Percentiles rank a stretch among this genome's conserved stretches.
Evolutionary conservation across 2,888 invertebrate genomes (phyloP).

Genomic region (Lasioglossum zephyrum): DNA sequence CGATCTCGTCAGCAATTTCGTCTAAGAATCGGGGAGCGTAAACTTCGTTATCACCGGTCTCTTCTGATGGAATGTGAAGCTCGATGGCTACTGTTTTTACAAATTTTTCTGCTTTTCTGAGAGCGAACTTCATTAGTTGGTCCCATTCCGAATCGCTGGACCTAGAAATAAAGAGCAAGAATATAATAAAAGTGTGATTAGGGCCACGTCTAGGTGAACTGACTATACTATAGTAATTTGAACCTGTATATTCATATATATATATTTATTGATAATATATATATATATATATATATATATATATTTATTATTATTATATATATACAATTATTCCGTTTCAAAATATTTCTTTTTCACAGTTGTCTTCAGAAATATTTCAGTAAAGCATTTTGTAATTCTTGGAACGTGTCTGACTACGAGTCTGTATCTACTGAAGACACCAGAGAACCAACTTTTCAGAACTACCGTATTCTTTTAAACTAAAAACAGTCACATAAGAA

Average conservation of each 20-base stretch:
- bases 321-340: neutral
- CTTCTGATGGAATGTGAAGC: slow-evolving; percentile 87
- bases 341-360: neutral
- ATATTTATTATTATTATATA: no score
- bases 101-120: slow-evolving; percentile 91
- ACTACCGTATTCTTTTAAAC: neutral
- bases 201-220: no score
- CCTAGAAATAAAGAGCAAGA: slow-evolving; percentile 75
- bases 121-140: slow-evolving; percentile 90
- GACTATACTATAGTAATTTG: neutral
- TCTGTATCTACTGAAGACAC: neutral
- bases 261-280: no score
- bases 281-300: no score
- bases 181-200: neutral
- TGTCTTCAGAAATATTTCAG: neutral
- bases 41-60: slow-evolving; percentile 87
- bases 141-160: slow-evolving; percentile 93
- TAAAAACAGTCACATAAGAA: neutral
- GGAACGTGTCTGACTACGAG: neutral
- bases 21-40: slow-evolving; percentile 93
- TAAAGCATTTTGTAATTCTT: neutral
- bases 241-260: no score
- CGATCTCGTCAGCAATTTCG: slow-evolving; percentile 93
- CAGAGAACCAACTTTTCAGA: neutral
- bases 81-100: slow-evolving; percentile 92